A percentile compares a stretch with the other conserved stretches of the same genome.
These are phyloP conservation scores for Prunella strophiata DNA, from an alignment of 2,797 vertebrate genomes.

Conservation along the genomic window DNA sequence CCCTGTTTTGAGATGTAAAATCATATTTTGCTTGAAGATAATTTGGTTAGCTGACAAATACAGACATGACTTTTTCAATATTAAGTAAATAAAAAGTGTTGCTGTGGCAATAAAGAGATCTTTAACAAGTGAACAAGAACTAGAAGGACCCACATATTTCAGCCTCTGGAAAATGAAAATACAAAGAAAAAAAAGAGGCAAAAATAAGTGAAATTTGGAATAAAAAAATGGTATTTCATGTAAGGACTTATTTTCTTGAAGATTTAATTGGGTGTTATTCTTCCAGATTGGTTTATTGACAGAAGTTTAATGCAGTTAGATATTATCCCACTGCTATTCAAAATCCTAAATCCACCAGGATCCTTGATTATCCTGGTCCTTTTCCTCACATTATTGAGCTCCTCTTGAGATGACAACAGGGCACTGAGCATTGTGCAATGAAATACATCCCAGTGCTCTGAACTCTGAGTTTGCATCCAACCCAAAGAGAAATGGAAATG, in stretches of 20 bases:
- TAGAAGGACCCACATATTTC: background rate
- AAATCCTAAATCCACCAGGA: constrained; percentile 5
- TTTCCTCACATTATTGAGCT: background rate
- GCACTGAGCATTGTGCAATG: background rate
- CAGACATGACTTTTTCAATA: constrained; percentile 18
- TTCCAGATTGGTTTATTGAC: constrained; percentile 18
- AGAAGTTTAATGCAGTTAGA: background rate
- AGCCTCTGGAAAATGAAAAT: background rate
- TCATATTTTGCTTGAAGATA: background rate
- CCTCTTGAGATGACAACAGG: background rate
- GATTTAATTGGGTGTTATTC: background rate
- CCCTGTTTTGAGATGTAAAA: constrained; percentile 36
- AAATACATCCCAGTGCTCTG: background rate
- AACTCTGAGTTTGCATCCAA: background rate
- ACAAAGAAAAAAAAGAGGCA: background rate
- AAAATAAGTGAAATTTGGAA: background rate
- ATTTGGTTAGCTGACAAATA: constrained; percentile 34
- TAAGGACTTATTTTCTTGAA: background rate
- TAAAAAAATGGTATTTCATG: background rate
- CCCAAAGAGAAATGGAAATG: background rate
- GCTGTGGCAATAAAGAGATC: background rate
- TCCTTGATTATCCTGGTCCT: background rate
- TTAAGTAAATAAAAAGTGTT: constrained; percentile 7
- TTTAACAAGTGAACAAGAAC: constrained; percentile 9
- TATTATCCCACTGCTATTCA: background rate